Evolutionary conservation across 1,140 invertebrate genomes (phyloP), one percentile per base, ranked within the genome.

Genomic region (Nephila pilipes): DNA sequence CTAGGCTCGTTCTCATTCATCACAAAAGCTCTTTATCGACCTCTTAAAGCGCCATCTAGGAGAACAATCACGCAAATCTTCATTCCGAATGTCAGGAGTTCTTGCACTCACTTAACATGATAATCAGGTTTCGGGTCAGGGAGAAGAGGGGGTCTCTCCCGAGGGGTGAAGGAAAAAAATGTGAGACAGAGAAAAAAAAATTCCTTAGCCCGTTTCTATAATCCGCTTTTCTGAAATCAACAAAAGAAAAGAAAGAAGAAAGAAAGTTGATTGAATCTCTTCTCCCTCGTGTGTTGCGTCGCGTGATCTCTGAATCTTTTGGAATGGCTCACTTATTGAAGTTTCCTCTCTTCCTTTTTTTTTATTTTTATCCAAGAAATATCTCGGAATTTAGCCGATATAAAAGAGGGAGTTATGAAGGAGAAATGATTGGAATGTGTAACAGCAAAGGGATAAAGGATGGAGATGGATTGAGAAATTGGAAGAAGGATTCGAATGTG

Each of bases 251-350:
- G 80, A 55, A 55, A 29, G 46, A 54, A 25, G n/a, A 87, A 36
- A 36, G 88, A 57, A 57, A 80, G 88, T 90, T 90, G 88, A 90
- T 90, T 90, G 88, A 90, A 90, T 90, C 69, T 79, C 54, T 90
- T 20, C 36, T 90, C 88, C 65, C 88, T 57, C 46, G 88, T 25
- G 69, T 79, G 16, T 75, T 80, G 29, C n/a, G 46, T 90, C 46
- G 54, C 88, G 88, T 79, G 88, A 90, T 90, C 88, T 88, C 87
- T 75, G 60, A 46, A 38, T 83, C 80, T 65, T 65, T 87, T n/a
- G 88, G 25, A 79, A 79, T 29, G 25, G 65, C 46, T 57, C 69
- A 32, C 65, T 90, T 90, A 57, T 90, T 90, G 46, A 75, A 88
- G 36, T 88, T 88, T 80, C 55, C 57, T n/a, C 65, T 75, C n/a